Conservation (phyloP, 1,140 invertebrate species). For the Epicauta chinensis region DNA sequence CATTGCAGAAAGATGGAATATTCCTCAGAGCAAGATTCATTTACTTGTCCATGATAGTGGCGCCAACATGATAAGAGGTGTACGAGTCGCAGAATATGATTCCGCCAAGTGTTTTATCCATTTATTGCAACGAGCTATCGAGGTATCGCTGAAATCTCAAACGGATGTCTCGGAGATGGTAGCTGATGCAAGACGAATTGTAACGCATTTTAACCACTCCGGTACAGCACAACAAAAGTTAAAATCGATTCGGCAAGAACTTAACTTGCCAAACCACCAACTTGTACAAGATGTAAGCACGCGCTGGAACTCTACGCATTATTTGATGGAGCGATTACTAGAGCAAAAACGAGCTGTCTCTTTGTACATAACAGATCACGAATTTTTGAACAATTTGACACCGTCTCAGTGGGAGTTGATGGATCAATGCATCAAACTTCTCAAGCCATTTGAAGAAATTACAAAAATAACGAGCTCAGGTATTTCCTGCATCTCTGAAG, state of each 20-base stretch:
- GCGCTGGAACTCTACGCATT: too few species aligned
- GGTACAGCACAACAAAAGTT: constrained; percentile 7
- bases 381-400: constrained; percentile 1
- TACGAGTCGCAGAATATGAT: constrained; percentile 7
- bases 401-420: constrained; percentile 10
- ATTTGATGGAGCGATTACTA: too few species aligned
- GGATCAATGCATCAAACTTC: constrained; percentile 10
- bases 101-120: constrained; percentile 9
- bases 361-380: too few species aligned
- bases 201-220: constrained; percentile 11
- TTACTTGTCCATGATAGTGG: constrained; percentile 1
- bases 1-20: constrained; percentile 1
- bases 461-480: constrained; percentile 19
- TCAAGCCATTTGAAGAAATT: constrained; percentile 23
- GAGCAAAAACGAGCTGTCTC: too few species aligned
- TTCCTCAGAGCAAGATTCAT: constrained; percentile 2
- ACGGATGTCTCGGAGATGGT: constrained; percentile 2
- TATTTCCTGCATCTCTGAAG: constrained; percentile 14
- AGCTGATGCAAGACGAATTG: constrained; percentile 1
- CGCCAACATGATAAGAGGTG: constrained; percentile 5
- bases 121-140: constrained; percentile 1
- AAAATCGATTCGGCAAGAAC: constrained; percentile 3
- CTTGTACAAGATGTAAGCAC: too few species aligned
- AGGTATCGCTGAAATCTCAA: not conserved
- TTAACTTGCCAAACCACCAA: too few species aligned